Evolutionary conservation across 2,888 invertebrate genomes (phyloP).

Genomic region (Chaitophorus viminalis): DNA sequence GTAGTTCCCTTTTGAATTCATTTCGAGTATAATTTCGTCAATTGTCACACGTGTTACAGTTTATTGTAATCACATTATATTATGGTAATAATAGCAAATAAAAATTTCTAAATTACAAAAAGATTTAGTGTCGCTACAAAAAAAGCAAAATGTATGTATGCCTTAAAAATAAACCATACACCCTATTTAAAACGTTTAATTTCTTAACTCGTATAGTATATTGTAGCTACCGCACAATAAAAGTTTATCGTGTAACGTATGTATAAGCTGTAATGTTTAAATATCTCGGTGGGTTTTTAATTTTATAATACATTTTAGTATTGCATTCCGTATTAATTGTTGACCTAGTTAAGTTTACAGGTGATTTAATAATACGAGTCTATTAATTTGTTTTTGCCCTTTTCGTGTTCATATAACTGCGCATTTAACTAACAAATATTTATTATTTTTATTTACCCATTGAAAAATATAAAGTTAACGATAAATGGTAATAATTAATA

Average conservation of each 20-base stretch:
- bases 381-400: background rate
- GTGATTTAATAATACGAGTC: constrained; percentile 23
- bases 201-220: background rate
- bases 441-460: no score
- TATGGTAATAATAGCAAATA: background rate
- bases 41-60: background rate
- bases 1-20: background rate
- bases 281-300: no score
- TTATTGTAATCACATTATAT: constrained; percentile 16
- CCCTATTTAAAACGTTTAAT: constrained; percentile 18
- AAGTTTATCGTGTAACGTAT: constrained; percentile 13
- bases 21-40: background rate
- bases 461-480: no score
- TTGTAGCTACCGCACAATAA: constrained; percentile 6
- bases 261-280: background rate
- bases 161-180: background rate
- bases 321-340: background rate
- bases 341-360: background rate
- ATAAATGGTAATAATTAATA: background rate
- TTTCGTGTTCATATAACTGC: no score
- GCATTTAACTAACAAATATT: no score
- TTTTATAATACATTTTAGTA: background rate
- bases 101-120: constrained; percentile 1
- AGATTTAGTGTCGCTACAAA: background rate
- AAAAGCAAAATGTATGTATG: background rate